A percentile compares a stretch with the other conserved stretches of the same genome.
phyloP scores from a whole-genome alignment of 2,888 invertebrate species.

The Leucania comma region DNA sequence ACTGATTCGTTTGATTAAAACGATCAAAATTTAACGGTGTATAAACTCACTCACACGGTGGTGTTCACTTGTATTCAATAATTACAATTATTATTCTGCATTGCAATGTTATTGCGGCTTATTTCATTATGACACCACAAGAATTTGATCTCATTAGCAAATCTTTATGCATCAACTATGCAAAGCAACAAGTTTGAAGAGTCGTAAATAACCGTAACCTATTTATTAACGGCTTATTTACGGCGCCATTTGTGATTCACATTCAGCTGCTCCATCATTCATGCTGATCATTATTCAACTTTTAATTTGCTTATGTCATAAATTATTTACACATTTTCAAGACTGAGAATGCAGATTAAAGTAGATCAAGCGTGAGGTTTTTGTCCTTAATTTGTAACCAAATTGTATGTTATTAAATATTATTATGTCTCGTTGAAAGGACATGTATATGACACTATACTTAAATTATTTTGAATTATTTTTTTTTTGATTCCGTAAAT shows the following conservation, averaged over 20 bases:
- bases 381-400: slow-evolving; percentile 38
- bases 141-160: slow-evolving; percentile 47
- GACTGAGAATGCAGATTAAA: slow-evolving; percentile 11
- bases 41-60: too few relatives aligned
- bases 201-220: slow-evolving; percentile 45
- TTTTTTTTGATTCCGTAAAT: slow-evolving; percentile 20
- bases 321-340: slow-evolving; percentile 39
- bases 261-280: slow-evolving; percentile 34
- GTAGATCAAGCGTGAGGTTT: slow-evolving; percentile 19
- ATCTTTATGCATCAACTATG: slow-evolving; percentile 40
- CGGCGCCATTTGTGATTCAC: slow-evolving; percentile 40
- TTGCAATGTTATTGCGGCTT: neutral
- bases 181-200: slow-evolving; percentile 23
- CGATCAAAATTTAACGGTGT: too few relatives aligned
- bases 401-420: slow-evolving; percentile 23
- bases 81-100: too few relatives aligned
- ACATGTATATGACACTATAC: neutral
- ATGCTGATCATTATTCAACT: slow-evolving; percentile 40
- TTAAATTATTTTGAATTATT: neutral
- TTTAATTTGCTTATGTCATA: slow-evolving; percentile 48
- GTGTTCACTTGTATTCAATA: too few relatives aligned
- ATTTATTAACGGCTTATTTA: slow-evolving; percentile 50
- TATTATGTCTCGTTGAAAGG: slow-evolving; percentile 2
- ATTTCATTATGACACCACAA: slow-evolving; percentile 8
- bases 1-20: too few relatives aligned